Evolutionary conservation across 2,888 invertebrate species (phyloP).

Genomic region (Oscheius sp.): DNA sequence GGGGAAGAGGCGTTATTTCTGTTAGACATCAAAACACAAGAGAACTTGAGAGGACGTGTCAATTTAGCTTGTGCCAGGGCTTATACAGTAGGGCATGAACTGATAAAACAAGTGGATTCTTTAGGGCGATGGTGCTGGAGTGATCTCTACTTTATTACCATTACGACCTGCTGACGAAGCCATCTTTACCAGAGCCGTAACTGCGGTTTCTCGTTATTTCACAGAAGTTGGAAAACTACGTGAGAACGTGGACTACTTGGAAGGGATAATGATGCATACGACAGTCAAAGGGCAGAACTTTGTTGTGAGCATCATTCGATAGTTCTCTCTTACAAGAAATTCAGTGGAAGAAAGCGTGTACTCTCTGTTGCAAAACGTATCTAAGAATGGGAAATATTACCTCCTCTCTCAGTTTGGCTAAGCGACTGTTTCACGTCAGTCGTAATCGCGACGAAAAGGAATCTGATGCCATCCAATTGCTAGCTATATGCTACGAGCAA

Average conservation of each 20-base stretch:
- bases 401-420: constrained; percentile 7
- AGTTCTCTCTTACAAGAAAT: neutral
- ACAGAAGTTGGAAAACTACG: constrained; percentile 11
- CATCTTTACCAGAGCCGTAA: constrained; percentile 15
- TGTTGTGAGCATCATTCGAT: neutral
- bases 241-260: constrained; percentile 13
- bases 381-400: constrained; percentile 15
- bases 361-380: constrained; percentile 10
- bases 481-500: constrained; percentile 49
- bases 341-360: constrained; percentile 28
- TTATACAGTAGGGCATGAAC: constrained; percentile 5
- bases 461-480: constrained; percentile 40
- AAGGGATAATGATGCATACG: constrained; percentile 8
- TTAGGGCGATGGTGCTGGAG: constrained; percentile 22
- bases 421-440: constrained; percentile 19
- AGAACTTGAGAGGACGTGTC: constrained; percentile 11
- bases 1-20: constrained; percentile 27
- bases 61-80: constrained; percentile 20
- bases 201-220: constrained; percentile 3
- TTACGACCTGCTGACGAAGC: constrained; percentile 7
- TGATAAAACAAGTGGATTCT: constrained; percentile 25
- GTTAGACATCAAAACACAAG: neutral
- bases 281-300: constrained; percentile 10
- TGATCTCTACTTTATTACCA: neutral
- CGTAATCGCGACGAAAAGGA: constrained; percentile 20